Evolutionary conservation across 2,888 invertebrate genomes (phyloP).

Genomic region (Lasioglossum oenotherae): DNA sequence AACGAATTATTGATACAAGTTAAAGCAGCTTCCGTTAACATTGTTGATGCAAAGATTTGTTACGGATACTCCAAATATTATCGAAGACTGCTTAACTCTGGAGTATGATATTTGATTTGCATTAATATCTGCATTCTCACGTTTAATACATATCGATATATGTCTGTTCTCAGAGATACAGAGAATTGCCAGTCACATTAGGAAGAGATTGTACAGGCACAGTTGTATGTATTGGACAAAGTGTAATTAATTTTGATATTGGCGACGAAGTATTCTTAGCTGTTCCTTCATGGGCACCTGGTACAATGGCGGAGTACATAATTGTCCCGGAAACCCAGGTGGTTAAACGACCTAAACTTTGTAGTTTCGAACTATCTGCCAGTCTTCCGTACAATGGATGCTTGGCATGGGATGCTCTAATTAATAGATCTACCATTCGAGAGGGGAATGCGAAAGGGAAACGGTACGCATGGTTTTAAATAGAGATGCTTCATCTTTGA

Average conservation of each 20-base stretch:
- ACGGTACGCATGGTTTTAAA: constrained; percentile 81
- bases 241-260: constrained; percentile 86
- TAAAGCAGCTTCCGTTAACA: constrained; percentile 87
- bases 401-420: constrained; percentile 86
- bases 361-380: constrained; percentile 87
- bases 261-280: constrained; percentile 88
- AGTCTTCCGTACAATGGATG: constrained; percentile 87
- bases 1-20: constrained; percentile 87
- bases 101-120: constrained; percentile 72
- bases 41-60: constrained; percentile 87
- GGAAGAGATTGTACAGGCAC: constrained; percentile 88
- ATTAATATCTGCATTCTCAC: constrained; percentile 11
- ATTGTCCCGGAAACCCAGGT: constrained; percentile 86
- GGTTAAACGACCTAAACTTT: constrained; percentile 86
- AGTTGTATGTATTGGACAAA: constrained; percentile 87
- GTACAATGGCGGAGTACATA: constrained; percentile 86
- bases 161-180: constrained; percentile 79
- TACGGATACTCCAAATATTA: constrained; percentile 86
- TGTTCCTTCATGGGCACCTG: constrained; percentile 86
- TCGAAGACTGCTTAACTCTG: constrained; percentile 82
- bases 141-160: not conserved
- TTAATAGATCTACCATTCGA: constrained; percentile 84
- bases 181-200: constrained; percentile 86
- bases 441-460: constrained; percentile 85
- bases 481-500: not conserved